Base-by-base conservation (phyloP, 2,797 vertebrate species). In the Rhinatrema bivittatum region DNA sequence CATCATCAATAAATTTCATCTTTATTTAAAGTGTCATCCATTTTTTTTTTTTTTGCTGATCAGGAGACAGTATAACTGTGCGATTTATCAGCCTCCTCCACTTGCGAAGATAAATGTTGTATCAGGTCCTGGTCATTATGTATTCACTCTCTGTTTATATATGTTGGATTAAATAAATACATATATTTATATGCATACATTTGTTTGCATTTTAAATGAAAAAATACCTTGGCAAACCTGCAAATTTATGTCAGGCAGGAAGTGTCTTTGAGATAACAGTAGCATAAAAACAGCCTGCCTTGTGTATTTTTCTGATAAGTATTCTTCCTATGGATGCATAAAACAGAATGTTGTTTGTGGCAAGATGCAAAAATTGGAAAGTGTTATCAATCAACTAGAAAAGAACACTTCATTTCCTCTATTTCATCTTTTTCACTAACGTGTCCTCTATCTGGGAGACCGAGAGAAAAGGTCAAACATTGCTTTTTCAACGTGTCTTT, bases 281-380 rank as follows among this genome's bases (percentile, higher is more conserved):
- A 11, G 17, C 33, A 18, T 8, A 26, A 50, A 45, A 25, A 26
- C 46, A 61, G 61, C 61, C 53, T 53, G 48, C 49, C 33, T 62
- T 67, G 43, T 54, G 63, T 52, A 49, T 67, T 43, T 56, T 50
- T 26, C 61, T 55, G 68, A 72, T 76, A 78, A 78, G 60, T 70
- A 64, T 58, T 67, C 62, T 72, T 24, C 18, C 52, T 59, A 49
- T 39, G 48, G 42, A 57, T 52, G 43, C 47, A 42, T 12, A 56
- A 66, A 72, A 60, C 35, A 50, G 34, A 34, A 32, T 60, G 50
- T 39, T 62, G 42, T 50, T 60, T 56, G 54, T 62, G 63, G 57
- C 29, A 44, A 47, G 50, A 50, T 60, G 49, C 24, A 46, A 39
- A 68, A 62, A 50, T 39, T 42, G 34, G 41, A 58, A 54, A 38